Conservation (phyloP, 2,113 vertebrate genomes). For the Fregetta grallaria region DNA sequence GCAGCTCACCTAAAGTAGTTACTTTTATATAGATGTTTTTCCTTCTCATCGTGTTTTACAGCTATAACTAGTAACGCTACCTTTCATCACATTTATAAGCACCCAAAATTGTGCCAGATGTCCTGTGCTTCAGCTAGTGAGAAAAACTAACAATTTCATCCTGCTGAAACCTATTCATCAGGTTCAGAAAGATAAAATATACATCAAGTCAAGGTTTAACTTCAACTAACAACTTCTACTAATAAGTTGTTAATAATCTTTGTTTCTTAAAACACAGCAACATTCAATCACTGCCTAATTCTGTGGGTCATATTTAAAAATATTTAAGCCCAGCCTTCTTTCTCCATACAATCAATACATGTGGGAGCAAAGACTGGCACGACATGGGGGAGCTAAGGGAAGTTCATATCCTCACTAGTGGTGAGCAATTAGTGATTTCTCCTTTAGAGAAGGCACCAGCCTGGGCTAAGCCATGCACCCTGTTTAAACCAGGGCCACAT, state of each 20-base stretch:
- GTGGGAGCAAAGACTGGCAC: background rate
- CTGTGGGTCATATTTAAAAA: background rate
- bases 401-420: background rate
- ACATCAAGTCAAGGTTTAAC: background rate
- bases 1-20: background rate
- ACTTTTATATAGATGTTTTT: background rate
- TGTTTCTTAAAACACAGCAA: background rate
- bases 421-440: background rate
- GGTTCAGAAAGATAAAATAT: background rate
- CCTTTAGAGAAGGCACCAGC: background rate
- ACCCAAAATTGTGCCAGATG: background rate
- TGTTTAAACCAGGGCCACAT: background rate
- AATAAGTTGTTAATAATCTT: background rate
- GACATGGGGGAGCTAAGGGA: background rate
- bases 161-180: background rate
- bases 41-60: background rate
- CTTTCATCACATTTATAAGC: background rate
- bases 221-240: background rate
- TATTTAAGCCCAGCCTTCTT: background rate
- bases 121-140: background rate
- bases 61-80: background rate
- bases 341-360: background rate
- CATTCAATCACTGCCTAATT: background rate
- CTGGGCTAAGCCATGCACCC: background rate
- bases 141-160: background rate